A percentile compares a stretch with the other conserved stretches of the same genome.
phyloP scores from a whole-genome alignment of 2,888 invertebrate genomes.

The Cataglyphis altisquamis region DNA sequence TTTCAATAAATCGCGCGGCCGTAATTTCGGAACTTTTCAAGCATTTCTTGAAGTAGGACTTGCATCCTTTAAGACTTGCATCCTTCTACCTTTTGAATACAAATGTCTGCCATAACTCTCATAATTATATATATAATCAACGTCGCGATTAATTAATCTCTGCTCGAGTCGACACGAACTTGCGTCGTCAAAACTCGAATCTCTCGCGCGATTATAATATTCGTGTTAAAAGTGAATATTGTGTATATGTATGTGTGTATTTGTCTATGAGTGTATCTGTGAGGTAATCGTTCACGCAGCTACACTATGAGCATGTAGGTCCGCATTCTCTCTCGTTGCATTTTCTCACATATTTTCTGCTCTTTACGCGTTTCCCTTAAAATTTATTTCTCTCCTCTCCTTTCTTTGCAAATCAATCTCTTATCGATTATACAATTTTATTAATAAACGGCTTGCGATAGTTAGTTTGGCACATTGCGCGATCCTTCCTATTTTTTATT shows the following conservation, averaged over 20 bases:
- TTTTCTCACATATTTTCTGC: conserved; percentile 4
- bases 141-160: conserved; percentile 10
- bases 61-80: neutral
- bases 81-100: conserved; percentile 33
- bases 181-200: conserved; percentile 8
- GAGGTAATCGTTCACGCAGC: conserved; percentile 58
- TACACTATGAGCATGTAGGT: conserved; percentile 50
- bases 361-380: neutral
- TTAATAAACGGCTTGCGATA: conserved; percentile 66
- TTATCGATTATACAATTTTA: conserved; percentile 66
- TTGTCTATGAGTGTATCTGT: conserved; percentile 18
- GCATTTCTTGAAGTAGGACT: neutral
- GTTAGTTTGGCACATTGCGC: conserved; percentile 77
- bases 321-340: conserved; percentile 29
- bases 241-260: conserved; percentile 14
- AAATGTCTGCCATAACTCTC: conserved; percentile 18
- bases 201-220: conserved; percentile 30
- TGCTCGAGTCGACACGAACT: conserved; percentile 11
- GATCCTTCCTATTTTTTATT: neutral
- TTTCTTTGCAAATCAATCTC: neutral
- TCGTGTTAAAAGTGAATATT: conserved; percentile 18
- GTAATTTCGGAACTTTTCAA: neutral
- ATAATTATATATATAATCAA: conserved; percentile 39
- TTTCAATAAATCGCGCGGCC: neutral
- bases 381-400: neutral